Percentiles rank a stretch among this genome's conserved stretches.
phyloP scores from a whole-genome alignment of 2,113 vertebrate species.

The Podocnemis expansa region DNA sequence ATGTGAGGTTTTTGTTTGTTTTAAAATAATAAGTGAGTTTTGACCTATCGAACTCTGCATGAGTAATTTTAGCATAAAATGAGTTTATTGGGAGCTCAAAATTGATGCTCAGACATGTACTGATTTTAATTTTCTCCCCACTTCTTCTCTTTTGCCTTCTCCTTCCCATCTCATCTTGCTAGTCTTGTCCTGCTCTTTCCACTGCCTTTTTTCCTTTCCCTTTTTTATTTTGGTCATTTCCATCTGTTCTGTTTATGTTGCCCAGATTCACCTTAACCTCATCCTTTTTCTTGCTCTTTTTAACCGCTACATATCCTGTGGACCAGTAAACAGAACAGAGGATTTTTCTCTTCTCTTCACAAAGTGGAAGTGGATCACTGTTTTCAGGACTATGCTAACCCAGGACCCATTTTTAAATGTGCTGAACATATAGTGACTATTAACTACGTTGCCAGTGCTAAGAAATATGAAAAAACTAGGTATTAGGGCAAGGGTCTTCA shows the following conservation, averaged over 20 bases:
- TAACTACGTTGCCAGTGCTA: too few relatives aligned
- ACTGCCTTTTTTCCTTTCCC: not conserved
- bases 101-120: not conserved
- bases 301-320: too few relatives aligned
- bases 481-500: too few relatives aligned
- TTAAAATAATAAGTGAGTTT: not conserved
- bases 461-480: too few relatives aligned
- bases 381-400: too few relatives aligned
- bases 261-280: too few relatives aligned
- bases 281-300: too few relatives aligned
- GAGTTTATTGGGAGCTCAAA: not conserved
- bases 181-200: not conserved
- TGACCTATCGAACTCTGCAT: not conserved
- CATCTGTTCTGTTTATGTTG: not conserved
- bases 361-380: too few relatives aligned
- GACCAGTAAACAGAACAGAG: too few relatives aligned
- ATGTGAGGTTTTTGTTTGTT: not conserved
- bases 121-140: not conserved
- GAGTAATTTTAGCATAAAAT: not conserved
- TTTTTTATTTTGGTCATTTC: not conserved
- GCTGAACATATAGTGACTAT: too few relatives aligned
- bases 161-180: not conserved
- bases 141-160: not conserved
- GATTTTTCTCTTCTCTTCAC: too few relatives aligned
- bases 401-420: too few relatives aligned